These are phyloP conservation scores for Aurelia coerulea DNA, from an alignment of 30 jellyfish, hydroid and myxozoan genomes.

Conservation along the genomic window DNA sequence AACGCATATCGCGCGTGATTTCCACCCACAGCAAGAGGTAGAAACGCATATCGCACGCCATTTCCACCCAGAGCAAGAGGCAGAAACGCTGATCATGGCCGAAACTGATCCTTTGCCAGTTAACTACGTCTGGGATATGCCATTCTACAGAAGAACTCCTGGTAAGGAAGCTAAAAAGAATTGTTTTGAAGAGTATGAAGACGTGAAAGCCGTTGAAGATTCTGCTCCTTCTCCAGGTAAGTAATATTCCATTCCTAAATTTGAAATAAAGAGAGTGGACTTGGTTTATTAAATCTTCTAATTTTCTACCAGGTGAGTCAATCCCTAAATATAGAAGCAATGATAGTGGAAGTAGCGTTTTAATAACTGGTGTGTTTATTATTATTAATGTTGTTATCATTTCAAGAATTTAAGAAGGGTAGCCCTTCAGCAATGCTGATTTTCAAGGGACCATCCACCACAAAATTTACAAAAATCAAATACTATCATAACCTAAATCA, in stretches of 20 bases:
- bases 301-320: too few species aligned
- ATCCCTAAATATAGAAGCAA: too few species aligned
- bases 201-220: not conserved
- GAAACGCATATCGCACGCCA: not conserved
- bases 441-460: not conserved
- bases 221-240: too few species aligned
- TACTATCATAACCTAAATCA: too few species aligned
- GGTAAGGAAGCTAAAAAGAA: constrained; percentile 15
- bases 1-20: not conserved
- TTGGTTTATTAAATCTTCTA: too few species aligned
- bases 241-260: not conserved
- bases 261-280: not conserved
- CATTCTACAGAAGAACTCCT: constrained; percentile 40
- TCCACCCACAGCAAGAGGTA: not conserved
- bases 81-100: not conserved
- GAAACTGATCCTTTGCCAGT: not conserved
- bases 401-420: not conserved
- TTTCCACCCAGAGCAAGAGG: constrained; percentile 1
- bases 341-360: too few species aligned
- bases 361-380: too few species aligned
- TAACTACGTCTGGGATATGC: constrained; percentile 22
- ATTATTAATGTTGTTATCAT: too few species aligned
- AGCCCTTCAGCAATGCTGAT: not conserved
- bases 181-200: not conserved
- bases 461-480: too few species aligned